Base-by-base conservation (phyloP, 2,797 vertebrate genomes). In the Eospalax fontanierii region DNA sequence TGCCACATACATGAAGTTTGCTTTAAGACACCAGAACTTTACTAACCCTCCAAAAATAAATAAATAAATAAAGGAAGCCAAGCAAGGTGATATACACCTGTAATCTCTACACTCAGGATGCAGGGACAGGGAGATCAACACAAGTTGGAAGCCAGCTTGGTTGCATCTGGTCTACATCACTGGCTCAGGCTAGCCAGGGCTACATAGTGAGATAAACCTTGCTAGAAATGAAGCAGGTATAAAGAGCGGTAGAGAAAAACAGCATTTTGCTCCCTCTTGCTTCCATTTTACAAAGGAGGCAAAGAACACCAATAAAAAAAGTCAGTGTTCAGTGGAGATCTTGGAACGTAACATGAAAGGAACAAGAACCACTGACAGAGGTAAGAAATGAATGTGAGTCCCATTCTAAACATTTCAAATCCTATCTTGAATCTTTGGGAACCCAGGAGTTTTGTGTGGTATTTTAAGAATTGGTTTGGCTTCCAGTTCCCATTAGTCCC, bases 371-470 rank as follows among this genome's bases (percentile, higher is more conserved):
- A 70, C 7, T 38, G 33, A 6, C 35, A 21, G 59, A 95, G 93
- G 33, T 63, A 83, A 93, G 85, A 70, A 70, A 21, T 75, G 68
- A 73, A 68, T 68, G 35, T 54, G 74, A 91, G 63, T 84, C 65
- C 83, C 38, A 70, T 24, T 89, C 46, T 21, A 28, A 7, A 80
- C 66, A 59, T 30, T 65, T 95, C 82, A 78, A 74, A 71, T 82
- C 74, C 80, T 71, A 94, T 86, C 46, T 43, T 73, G 61, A 96
- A 66, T 81, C 87, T 38, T 91, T 78, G 87, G 68, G 89, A 95
- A 93, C 50, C 50, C 91, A 33, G 88, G 57, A 85, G 15, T 76
- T 71, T 24, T 50, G 57, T 28, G 15, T 79, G 68, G 46, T 78
- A 82, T 76, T n/a, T 85, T 89, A 83, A 88, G 63, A 89, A 96